These are phyloP conservation scores for Passerina amoena DNA, from an alignment of 2,113 vertebrate species.

Conservation along the genomic window DNA sequence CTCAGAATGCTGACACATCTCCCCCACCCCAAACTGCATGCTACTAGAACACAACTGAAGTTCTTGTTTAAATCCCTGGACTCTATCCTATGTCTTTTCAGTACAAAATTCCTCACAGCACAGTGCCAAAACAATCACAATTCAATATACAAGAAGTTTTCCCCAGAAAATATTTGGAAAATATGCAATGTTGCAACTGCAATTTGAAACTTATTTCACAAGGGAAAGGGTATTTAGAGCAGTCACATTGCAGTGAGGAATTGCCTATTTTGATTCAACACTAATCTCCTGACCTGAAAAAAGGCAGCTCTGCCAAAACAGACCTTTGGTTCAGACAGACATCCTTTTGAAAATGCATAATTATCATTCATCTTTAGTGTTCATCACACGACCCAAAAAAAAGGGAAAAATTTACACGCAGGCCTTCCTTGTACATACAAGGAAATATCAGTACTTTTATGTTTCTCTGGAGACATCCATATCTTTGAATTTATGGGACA, in stretches of 20 bases:
- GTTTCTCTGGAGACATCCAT: background rate
- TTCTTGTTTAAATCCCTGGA: background rate
- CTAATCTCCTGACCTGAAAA: background rate
- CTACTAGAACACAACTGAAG: background rate
- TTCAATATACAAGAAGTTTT: background rate
- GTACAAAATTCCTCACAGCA: background rate
- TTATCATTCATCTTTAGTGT: background rate
- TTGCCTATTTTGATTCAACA: background rate
- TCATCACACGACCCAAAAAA: background rate
- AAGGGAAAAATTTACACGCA: background rate
- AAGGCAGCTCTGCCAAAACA: background rate
- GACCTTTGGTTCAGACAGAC: background rate
- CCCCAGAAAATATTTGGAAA: background rate
- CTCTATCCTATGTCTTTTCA: background rate
- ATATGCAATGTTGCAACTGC: background rate
- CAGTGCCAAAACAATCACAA: background rate
- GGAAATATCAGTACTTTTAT: background rate
- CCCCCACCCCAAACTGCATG: accelerated
- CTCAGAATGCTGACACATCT: background rate
- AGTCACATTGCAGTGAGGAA: background rate
- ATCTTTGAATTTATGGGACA: background rate
- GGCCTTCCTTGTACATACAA: background rate
- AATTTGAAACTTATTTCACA: slow-evolving; percentile 36
- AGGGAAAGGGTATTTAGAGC: background rate
- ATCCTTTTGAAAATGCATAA: background rate